phyloP scores from a whole-genome alignment of 2,888 invertebrate species.

The Orchestes rusci region DNA sequence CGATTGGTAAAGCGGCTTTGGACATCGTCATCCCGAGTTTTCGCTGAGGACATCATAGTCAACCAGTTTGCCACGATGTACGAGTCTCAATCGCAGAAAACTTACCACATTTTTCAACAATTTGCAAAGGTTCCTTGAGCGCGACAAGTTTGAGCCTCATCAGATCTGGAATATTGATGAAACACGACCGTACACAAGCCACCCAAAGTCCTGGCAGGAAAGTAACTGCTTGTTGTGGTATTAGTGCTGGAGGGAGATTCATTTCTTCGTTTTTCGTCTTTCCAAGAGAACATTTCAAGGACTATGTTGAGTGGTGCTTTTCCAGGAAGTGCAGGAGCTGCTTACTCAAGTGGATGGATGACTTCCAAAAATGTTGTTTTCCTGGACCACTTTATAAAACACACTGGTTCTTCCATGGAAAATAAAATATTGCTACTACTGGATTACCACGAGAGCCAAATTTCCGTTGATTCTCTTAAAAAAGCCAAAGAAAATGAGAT shows the following conservation, averaged over 20 bases:
- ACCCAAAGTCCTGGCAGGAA: constrained; percentile 30
- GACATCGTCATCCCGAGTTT: constrained; percentile 14
- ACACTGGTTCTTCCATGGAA: constrained; percentile 6
- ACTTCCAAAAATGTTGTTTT: not conserved
- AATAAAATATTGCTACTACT: constrained; percentile 9
- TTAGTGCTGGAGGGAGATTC: too few relatives aligned
- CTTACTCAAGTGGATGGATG: constrained; percentile 3
- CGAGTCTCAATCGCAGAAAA: constrained; percentile 30
- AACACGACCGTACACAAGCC: constrained; percentile 32
- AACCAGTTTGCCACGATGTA: constrained; percentile 32
- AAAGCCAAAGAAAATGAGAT: constrained; percentile 18
- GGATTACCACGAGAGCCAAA: constrained; percentile 8
- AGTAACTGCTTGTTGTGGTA: constrained; percentile 11
- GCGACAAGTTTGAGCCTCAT: constrained; percentile 13
- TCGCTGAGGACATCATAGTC: constrained; percentile 30
- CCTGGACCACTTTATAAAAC: constrained; percentile 8
- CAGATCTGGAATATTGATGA: constrained; percentile 32
- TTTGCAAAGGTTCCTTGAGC: constrained; percentile 5
- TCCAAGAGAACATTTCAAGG: not conserved
- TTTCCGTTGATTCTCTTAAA: constrained; percentile 21
- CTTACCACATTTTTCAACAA: constrained; percentile 26
- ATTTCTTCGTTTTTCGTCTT: not conserved
- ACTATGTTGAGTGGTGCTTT: not conserved
- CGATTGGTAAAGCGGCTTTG: not conserved
- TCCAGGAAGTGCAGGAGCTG: not conserved